Base-by-base conservation (phyloP, 2,797 vertebrate species). In the Varecia variegata region DNA sequence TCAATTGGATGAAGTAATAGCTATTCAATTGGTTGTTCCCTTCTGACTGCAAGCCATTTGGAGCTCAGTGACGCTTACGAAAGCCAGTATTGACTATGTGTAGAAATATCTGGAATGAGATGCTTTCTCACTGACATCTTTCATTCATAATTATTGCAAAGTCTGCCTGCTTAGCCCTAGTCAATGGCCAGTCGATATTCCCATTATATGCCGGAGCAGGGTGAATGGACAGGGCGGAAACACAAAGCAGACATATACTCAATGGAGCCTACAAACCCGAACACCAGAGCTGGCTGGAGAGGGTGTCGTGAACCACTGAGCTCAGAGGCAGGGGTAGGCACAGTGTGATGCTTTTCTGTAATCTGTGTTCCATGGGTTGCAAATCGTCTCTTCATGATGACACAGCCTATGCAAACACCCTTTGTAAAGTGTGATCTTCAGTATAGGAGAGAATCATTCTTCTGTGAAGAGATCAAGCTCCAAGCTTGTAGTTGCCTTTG, bases 81-180 rank as follows among this genome's bases (percentile, higher is more conserved):
- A 96, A 97, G 88, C 73, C 32, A 4, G n/a, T 97, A 97, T 96
- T 14, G 95, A 97, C 96, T 92, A 84, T 58, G 68, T 92, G 93
- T 92, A 97, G 96, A 96, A 97, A 96, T 95, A 96, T 94, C 92
- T 86, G 85, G 90, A 97, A 95, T 88, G 89, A 96, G 90, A 96
- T 58, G 77, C 89, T 95, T 94, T 80, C 7, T 76, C 56, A 62
- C 84, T 89, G 97, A 94, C 96, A 96, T 95, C 90, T 97, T 92
- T 97, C 97, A 96, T 97, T 98, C 94, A 97, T 96, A 97, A 97
- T 97, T 93, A 97, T 95, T 88, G 81, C 81, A 88, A 86, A 93
- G 94, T 68, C n/a, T 9, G 86, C 71, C 71, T 95, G 68, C 68
- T n/a, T 58, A 43, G 73, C 32, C 70, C 68, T 54, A 80, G 88